These are phyloP conservation scores for Hypotaenidia philippensis DNA, from an alignment of 2,797 vertebrate species.

Conservation along the genomic window DNA sequence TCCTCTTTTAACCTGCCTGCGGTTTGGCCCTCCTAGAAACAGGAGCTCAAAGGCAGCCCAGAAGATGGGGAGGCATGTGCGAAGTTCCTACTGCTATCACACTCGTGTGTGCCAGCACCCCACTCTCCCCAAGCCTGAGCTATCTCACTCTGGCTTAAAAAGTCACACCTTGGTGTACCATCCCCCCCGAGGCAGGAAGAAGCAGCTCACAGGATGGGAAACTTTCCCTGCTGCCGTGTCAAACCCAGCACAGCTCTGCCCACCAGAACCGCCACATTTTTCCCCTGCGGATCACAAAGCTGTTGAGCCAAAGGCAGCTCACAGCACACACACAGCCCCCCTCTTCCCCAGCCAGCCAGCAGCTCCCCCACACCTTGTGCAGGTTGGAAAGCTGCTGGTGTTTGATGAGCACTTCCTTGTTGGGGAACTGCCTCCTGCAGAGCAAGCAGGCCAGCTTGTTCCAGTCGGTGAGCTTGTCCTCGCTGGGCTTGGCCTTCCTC, in stretches of 20 bases:
- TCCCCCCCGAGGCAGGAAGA: background rate
- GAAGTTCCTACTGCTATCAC: background rate
- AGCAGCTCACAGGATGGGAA: slow-evolving; percentile 27
- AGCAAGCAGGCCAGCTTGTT: slow-evolving; percentile 97
- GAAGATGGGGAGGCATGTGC: background rate
- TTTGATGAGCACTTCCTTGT: slow-evolving; percentile 93
- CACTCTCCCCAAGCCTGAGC: background rate
- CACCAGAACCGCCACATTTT: background rate
- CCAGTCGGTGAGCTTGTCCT: slow-evolving; percentile 96
- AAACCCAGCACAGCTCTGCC: background rate
- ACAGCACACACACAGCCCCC: background rate
- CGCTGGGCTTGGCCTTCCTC: slow-evolving; percentile 83
- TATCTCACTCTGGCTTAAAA: background rate
- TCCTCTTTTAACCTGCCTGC: background rate
- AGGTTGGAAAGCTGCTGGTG: slow-evolving; percentile 98
- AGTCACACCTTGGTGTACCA: slow-evolving; percentile 14
- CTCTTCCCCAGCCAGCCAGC: background rate
- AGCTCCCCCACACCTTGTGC: slow-evolving; percentile 87
- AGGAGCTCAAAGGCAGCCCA: background rate
- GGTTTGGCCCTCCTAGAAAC: background rate
- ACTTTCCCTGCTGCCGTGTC: background rate
- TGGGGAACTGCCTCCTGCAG: slow-evolving; percentile 95
- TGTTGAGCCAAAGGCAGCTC: background rate
- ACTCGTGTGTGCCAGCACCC: background rate
- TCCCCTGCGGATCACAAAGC: background rate